Percentiles rank a stretch among this genome's conserved stretches.
These are phyloP conservation scores for Leptocoma aspasia DNA, from an alignment of 2,113 vertebrate genomes.

Conservation along the genomic window DNA sequence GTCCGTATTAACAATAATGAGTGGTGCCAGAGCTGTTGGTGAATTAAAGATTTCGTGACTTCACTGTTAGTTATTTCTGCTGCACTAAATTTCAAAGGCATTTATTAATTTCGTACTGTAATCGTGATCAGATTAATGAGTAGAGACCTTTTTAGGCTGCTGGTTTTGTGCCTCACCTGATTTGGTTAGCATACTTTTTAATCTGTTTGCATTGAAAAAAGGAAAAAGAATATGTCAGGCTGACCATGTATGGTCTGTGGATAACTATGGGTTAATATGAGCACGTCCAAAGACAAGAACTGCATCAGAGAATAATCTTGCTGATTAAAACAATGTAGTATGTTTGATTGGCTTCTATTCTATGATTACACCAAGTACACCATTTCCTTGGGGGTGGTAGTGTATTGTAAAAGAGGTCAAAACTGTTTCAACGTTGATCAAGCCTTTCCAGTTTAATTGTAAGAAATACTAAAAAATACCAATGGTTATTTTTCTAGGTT, in stretches of 20 bases:
- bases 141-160: background rate
- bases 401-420: background rate
- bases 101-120: background rate
- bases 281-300: background rate
- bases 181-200: background rate
- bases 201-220: background rate
- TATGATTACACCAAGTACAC: background rate
- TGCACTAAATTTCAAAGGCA: background rate
- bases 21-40: background rate
- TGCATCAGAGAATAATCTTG: background rate
- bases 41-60: background rate
- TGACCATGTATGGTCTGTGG: background rate
- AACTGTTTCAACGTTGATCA: background rate
- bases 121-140: background rate
- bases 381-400: background rate
- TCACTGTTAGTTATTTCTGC: background rate
- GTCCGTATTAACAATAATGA: background rate
- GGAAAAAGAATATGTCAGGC: background rate
- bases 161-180: background rate
- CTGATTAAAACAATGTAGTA: constrained; percentile 8
- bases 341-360: background rate
- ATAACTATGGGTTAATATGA: background rate
- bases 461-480: background rate
- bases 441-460: background rate
- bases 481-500: background rate